These are phyloP conservation scores for Epizoanthus illoricatus DNA, from an alignment of 92 coral and sea anemone species.

Conservation along the genomic window DNA sequence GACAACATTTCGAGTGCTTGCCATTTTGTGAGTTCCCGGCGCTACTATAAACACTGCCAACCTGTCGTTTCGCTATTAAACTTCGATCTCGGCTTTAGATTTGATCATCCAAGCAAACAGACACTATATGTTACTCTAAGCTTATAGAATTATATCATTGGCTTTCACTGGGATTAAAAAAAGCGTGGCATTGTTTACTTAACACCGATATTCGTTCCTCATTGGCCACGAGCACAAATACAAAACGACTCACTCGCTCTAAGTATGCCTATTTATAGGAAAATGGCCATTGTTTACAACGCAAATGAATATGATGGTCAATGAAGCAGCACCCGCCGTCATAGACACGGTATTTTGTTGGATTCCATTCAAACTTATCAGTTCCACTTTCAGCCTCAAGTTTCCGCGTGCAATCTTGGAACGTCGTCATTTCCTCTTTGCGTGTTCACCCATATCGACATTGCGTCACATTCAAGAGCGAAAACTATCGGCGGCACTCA, in stretches of 20 bases:
- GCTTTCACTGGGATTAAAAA: constrained; percentile 18
- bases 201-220: constrained; percentile 20
- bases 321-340: constrained; percentile 28
- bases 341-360: background rate
- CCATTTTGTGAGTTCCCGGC: constrained; percentile 8
- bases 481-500: background rate
- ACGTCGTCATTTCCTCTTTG: constrained; percentile 25
- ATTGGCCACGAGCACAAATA: constrained; percentile 34
- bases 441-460: background rate
- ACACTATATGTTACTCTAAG: constrained; percentile 10
- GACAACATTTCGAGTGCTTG: background rate
- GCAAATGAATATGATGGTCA: constrained; percentile 6
- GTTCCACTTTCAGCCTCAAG: constrained; percentile 6
- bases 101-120: constrained; percentile 21
- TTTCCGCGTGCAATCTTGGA: constrained; percentile 13
- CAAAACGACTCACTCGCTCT: constrained; percentile 7
- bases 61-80: background rate
- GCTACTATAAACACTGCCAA: background rate
- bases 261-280: constrained; percentile 38
- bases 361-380: constrained; percentile 22
- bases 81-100: constrained; percentile 3
- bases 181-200: constrained; percentile 46
- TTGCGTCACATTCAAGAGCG: background rate
- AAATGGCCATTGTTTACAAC: background rate
- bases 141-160: constrained; percentile 5